These are phyloP conservation scores for Xyrichtys novacula DNA, from an alignment of 2,797 vertebrate genomes.

Conservation along the genomic window DNA sequence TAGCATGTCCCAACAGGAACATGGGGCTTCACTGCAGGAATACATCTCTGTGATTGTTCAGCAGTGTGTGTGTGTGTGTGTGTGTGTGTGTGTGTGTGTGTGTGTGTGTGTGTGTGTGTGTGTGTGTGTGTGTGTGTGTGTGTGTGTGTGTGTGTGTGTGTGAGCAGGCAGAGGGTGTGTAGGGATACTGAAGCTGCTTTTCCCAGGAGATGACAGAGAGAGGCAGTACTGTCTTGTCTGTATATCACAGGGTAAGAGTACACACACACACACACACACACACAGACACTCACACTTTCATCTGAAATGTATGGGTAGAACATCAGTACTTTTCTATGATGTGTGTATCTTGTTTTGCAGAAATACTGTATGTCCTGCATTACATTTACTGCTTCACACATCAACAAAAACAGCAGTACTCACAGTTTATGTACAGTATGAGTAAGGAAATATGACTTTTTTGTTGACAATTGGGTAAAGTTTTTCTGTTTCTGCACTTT, in stretches of 20 bases:
- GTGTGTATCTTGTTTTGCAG: slow-evolving; percentile 12
- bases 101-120: background rate
- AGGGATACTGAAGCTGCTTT: slow-evolving; percentile 56
- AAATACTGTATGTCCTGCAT: slow-evolving; percentile 1
- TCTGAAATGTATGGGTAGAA: slow-evolving; percentile 12
- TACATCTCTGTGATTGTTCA: slow-evolving; percentile 21
- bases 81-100: slow-evolving; percentile 22
- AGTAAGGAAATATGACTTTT: too few relatives aligned
- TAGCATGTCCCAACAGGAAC: slow-evolving; percentile 39
- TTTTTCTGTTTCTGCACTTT: too few relatives aligned
- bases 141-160: slow-evolving; percentile 1
- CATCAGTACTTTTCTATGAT: slow-evolving; percentile 6
- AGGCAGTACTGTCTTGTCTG: slow-evolving; percentile 55
- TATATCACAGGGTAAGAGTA: slow-evolving; percentile 16
- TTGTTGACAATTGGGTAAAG: too few relatives aligned
- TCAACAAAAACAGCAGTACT: background rate
- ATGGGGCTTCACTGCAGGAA: slow-evolving; percentile 33
- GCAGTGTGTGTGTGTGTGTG: slow-evolving; percentile 25
- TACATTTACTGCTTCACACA: slow-evolving; percentile 7
- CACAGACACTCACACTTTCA: slow-evolving; percentile 9
- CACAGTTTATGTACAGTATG: background rate
- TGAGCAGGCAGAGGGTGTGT: slow-evolving; percentile 27
- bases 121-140: slow-evolving; percentile 3
- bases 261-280: slow-evolving; percentile 17
- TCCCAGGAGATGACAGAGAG: slow-evolving; percentile 77